Conservation (phyloP, 2,888 invertebrate species). For the Lasioglossum oenotherae region DNA sequence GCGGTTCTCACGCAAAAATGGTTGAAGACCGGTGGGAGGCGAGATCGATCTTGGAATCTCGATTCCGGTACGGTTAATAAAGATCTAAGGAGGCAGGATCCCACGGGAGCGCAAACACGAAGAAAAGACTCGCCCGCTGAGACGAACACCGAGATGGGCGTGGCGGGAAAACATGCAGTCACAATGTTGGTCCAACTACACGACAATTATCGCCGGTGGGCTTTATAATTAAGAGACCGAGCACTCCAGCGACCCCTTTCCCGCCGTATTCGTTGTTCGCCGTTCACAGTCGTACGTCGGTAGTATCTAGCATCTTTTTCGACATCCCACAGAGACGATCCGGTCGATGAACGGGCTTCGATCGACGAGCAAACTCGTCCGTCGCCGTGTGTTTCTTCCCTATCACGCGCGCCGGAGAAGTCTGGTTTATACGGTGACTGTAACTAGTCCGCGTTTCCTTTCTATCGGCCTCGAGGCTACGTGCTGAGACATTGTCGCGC, state of each 20-base stretch:
- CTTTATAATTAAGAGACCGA: slow-evolving; percentile 82
- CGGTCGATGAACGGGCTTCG: slow-evolving; percentile 51
- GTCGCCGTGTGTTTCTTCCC: not conserved
- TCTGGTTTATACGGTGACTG: slow-evolving; percentile 51
- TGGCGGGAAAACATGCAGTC: slow-evolving; percentile 83
- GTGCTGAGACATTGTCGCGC: slow-evolving; percentile 77
- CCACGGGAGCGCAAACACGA: slow-evolving; percentile 74
- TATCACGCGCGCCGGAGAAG: slow-evolving; percentile 9
- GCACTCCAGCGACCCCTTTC: slow-evolving; percentile 31
- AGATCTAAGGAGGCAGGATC: slow-evolving; percentile 57
- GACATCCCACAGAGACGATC: slow-evolving; percentile 65
- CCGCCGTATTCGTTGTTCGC: slow-evolving; percentile 25
- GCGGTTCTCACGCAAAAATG: slow-evolving; percentile 46
- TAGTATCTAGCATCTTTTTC: slow-evolving; percentile 65
- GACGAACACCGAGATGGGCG: slow-evolving; percentile 81
- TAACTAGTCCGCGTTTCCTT: slow-evolving; percentile 56
- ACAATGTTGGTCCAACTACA: slow-evolving; percentile 84
- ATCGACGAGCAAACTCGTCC: slow-evolving; percentile 20
- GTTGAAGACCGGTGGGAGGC: slow-evolving; percentile 12
- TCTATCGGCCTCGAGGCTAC: slow-evolving; percentile 54
- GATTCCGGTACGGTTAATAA: slow-evolving; percentile 53
- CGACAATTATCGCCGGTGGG: slow-evolving; percentile 84
- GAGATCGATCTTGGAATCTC: slow-evolving; percentile 35
- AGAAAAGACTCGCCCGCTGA: slow-evolving; percentile 79
- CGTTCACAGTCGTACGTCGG: not conserved